These are phyloP conservation scores for Sebastes nivosus DNA, from an alignment of 2,797 vertebrate species.

Conservation along the genomic window DNA sequence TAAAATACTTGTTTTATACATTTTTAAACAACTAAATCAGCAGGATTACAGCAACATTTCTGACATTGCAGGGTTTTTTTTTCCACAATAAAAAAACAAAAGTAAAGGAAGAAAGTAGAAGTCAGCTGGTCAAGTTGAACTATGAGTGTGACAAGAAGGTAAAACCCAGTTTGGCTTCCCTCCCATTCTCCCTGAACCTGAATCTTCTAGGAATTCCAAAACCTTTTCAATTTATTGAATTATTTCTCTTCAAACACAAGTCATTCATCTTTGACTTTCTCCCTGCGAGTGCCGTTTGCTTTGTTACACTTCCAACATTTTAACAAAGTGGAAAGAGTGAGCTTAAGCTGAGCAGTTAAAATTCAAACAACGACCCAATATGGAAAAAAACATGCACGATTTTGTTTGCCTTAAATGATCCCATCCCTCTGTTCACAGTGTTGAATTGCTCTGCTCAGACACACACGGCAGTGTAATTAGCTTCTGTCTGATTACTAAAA, in stretches of 20 bases:
- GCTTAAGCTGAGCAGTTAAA: neutral
- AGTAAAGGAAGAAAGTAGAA: neutral
- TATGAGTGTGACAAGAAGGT: neutral
- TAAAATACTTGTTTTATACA: too few relatives aligned
- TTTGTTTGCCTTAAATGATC: neutral
- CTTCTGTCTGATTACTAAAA: slow-evolving; percentile 31
- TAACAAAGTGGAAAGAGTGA: neutral
- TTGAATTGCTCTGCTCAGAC: neutral
- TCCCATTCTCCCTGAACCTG: neutral
- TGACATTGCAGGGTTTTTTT: neutral
- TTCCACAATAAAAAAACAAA: neutral
- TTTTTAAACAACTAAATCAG: too few relatives aligned
- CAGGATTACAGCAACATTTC: neutral
- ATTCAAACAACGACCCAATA: neutral
- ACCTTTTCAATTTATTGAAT: slow-evolving; percentile 2
- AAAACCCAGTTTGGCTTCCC: neutral
- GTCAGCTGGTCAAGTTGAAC: neutral
- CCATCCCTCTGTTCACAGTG: neutral
- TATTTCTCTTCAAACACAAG: neutral
- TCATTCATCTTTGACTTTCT: neutral
- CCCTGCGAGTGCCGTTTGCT: neutral
- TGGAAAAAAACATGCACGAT: slow-evolving; percentile 7
- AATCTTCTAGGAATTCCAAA: neutral
- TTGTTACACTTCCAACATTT: neutral
- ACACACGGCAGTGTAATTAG: neutral